A percentile compares a stretch with the other conserved stretches of the same genome.
Evolutionary conservation across 2,797 vertebrate species (phyloP).

Genomic region (Pipistrellus pygmaeus): DNA sequence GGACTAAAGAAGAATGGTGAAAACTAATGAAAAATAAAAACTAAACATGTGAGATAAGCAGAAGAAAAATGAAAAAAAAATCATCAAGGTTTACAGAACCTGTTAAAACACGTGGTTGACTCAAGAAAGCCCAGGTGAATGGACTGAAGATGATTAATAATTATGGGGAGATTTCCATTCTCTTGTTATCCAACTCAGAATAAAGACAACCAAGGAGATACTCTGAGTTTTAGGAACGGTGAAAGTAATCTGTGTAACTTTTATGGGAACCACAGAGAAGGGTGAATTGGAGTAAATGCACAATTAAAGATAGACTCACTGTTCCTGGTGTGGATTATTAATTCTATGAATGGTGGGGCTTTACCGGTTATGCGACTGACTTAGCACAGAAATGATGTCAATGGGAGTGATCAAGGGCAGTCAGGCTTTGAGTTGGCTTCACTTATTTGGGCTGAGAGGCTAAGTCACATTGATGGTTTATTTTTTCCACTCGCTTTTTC

Average conservation of each 20-base stretch:
- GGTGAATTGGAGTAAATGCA: not conserved
- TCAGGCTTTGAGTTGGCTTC: not conserved
- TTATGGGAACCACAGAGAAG: not conserved
- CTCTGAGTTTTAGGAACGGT: not conserved
- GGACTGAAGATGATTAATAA: not conserved
- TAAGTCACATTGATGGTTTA: not conserved
- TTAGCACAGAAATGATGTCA: not conserved
- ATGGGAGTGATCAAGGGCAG: too few species aligned
- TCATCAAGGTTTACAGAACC: not conserved
- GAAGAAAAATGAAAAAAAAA: not conserved
- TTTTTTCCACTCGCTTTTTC: not conserved
- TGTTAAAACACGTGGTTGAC: not conserved
- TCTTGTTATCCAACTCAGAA: not conserved
- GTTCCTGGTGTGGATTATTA: not conserved
- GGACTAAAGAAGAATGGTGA: not conserved
- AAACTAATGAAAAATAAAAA: not conserved
- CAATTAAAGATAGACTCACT: not conserved
- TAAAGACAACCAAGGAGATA: not conserved
- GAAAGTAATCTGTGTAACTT: not conserved
- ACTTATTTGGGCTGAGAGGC: not conserved
- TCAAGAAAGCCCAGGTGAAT: not conserved
- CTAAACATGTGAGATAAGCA: not conserved
- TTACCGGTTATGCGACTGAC: rapidly evolving
- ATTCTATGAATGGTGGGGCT: not conserved
- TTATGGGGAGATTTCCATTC: not conserved